phyloP scores from a whole-genome alignment of 1,140 invertebrate species.

The Nasonia giraulti region DNA sequence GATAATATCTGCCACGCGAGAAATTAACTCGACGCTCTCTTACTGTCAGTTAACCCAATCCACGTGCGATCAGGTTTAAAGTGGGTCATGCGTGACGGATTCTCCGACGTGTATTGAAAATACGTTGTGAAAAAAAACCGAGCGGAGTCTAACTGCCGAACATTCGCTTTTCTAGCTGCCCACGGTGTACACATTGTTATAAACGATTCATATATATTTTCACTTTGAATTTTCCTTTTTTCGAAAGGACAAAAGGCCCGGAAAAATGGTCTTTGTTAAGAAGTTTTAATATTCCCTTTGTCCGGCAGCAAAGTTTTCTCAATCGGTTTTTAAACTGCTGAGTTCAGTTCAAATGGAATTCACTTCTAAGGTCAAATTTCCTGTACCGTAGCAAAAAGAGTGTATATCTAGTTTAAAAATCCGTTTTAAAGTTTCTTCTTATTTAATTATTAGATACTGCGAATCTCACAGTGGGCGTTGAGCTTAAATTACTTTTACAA shows the following conservation, averaged over 20 bases:
- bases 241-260: not conserved
- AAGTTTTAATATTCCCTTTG: not conserved
- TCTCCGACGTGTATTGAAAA: not conserved
- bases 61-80: slow-evolving; percentile 17
- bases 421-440: not conserved
- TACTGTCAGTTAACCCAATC: not conserved
- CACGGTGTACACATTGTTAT: not conserved
- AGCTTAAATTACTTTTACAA: too few species aligned
- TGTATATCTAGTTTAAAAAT: not conserved
- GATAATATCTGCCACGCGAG: slow-evolving; percentile 7
- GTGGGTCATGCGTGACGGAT: slow-evolving; percentile 20
- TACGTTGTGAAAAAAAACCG: not conserved
- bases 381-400: not conserved
- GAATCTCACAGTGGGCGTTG: too few species aligned
- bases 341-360: not conserved
- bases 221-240: not conserved
- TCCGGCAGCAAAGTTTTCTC: not conserved
- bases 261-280: slow-evolving; percentile 17
- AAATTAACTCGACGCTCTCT: not conserved
- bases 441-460: too few species aligned
- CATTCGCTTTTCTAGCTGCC: not conserved
- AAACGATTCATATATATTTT: slow-evolving; percentile 18
- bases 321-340: not conserved
- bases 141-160: not conserved
- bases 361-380: not conserved